Evolutionary conservation across 2,113 vertebrate species (phyloP).

Genomic region (Merops nubicus): DNA sequence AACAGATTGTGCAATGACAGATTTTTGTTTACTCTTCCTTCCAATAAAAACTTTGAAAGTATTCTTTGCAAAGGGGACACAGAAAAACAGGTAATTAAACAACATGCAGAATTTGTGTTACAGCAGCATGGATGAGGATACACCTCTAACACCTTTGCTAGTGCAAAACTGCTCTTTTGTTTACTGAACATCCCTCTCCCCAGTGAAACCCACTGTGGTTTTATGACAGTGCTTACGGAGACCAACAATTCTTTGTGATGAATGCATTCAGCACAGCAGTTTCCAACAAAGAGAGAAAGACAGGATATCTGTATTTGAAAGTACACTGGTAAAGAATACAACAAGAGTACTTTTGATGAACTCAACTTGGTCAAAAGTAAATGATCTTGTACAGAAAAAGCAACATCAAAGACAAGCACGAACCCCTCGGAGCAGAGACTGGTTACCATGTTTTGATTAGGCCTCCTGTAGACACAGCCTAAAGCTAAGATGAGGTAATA

Average conservation of each 20-base stretch:
- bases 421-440: background rate
- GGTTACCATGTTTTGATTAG: background rate
- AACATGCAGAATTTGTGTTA: background rate
- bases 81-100: background rate
- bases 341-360: background rate
- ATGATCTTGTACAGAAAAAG: background rate
- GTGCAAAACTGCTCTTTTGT: background rate
- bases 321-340: background rate
- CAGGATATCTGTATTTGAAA: background rate
- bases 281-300: background rate
- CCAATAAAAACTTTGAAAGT: background rate
- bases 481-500: conserved; percentile 40
- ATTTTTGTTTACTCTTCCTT: background rate
- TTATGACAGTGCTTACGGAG: background rate
- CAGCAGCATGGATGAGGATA: background rate
- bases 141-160: background rate
- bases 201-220: background rate
- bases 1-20: background rate
- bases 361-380: background rate
- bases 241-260: background rate
- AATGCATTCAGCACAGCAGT: background rate
- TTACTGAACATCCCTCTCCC: background rate
- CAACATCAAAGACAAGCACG: conserved; percentile 1
- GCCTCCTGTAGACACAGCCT: conserved; percentile 11
- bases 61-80: background rate